Evolutionary conservation across 1,140 invertebrate species (phyloP).

Genomic region (Drosophila mayri): DNA sequence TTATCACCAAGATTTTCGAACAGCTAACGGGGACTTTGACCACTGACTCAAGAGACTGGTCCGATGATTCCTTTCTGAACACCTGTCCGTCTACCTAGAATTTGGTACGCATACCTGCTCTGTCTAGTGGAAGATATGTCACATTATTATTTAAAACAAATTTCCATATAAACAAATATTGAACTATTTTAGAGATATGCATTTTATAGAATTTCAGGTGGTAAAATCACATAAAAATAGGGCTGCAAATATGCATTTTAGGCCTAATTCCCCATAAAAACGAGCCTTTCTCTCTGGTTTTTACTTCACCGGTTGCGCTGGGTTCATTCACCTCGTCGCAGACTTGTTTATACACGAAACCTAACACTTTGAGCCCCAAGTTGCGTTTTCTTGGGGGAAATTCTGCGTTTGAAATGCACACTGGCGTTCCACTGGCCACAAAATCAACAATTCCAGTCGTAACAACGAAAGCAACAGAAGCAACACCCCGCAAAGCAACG

Average conservation of each 20-base stretch:
- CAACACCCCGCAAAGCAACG: conserved; percentile 7
- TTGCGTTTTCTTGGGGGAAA: conserved; percentile 12
- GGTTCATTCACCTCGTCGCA: conserved; percentile 25
- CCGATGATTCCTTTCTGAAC: conserved; percentile 4
- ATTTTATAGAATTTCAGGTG: background rate
- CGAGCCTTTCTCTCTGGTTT: conserved; percentile 6
- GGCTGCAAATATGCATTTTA: no score
- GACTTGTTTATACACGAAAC: conserved; percentile 15
- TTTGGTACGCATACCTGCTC: background rate
- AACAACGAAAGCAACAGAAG: conserved; percentile 8
- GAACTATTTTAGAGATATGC: background rate
- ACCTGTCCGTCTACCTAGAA: conserved; percentile 2
- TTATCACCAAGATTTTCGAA: conserved; percentile 20
- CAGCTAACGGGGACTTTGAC: conserved; percentile 16
- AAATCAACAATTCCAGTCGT: no score
- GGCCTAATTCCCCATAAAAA: no score
- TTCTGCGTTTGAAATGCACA: conserved; percentile 31
- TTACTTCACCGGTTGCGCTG: no score
- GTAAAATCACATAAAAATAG: no score
- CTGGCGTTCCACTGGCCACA: no score
- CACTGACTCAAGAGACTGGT: conserved; percentile 34
- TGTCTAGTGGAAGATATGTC: background rate
- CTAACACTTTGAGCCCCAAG: conserved; percentile 1
- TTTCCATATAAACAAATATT: background rate
- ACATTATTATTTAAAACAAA: background rate